Conservation (phyloP, 2,888 invertebrate genomes). For the Halocaridina rubra region DNA sequence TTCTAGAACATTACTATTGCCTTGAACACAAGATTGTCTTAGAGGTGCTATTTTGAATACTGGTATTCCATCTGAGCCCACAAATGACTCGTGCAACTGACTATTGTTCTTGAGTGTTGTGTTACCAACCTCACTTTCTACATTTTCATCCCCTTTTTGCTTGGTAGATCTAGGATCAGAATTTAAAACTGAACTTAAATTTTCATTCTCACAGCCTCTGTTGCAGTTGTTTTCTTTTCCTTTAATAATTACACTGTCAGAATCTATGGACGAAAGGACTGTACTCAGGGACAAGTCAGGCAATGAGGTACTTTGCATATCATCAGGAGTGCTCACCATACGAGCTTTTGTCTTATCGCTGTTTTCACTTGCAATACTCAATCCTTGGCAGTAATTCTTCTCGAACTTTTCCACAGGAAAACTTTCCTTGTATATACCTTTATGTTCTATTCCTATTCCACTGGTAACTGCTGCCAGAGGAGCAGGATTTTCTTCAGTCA, state of each 20-base stretch:
- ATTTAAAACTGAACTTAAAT: background rate
- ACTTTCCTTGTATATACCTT: no score
- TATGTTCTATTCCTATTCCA: no score
- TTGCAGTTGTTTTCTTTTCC: no score
- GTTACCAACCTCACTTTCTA: background rate
- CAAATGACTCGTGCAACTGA: constrained; percentile 2
- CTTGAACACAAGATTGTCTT: background rate
- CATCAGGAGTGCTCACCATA: background rate
- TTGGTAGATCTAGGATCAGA: background rate
- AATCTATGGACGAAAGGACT: background rate
- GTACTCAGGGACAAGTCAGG: background rate
- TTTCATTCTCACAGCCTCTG: no score
- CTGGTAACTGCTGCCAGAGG: no score
- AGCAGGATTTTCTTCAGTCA: no score
- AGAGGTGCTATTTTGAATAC: constrained; percentile 33
- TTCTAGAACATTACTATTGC: background rate
- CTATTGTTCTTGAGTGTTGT: background rate
- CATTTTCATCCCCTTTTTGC: background rate
- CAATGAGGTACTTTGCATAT: background rate
- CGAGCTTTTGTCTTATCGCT: background rate
- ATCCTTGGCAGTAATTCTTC: no score
- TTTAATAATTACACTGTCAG: background rate
- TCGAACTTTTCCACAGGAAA: no score
- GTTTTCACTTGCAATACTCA: background rate
- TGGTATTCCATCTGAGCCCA: constrained; percentile 41